Base-by-base conservation (phyloP, 1,140 invertebrate species). In the Dryas iulia region DNA sequence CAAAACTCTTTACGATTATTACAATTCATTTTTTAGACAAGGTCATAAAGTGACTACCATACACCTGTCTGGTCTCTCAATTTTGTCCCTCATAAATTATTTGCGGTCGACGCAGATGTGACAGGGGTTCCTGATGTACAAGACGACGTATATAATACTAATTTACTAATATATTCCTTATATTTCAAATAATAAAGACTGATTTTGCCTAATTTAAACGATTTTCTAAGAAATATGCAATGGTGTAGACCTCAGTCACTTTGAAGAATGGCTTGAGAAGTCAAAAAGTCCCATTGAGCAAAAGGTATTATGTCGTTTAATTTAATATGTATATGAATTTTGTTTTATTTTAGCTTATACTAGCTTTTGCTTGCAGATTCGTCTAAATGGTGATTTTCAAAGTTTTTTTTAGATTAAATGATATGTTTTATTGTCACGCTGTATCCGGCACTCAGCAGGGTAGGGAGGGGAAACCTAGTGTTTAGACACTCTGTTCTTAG, bases 11-110 rank as follows among this genome's bases (percentile, higher is more conserved):
- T 39, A 39, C 33, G n/a, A 39, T 18, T 21, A 47, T 47, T 60
- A n/a, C 33, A 47, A 60, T 26, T 59, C 1, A 8, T n/a, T 59
- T 60, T 39, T 60, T 47, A 31, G 14, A 35, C 5, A 28, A 54
- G 21, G 52, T 60, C 57, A 68, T 47, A 68, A 68, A 69, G 59
- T 57, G n/a, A 57, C 31, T 53, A 3, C 39, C 25, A 62, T 60
- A 59, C 62, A 54, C n/a, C 59, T 60, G 53, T 35, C 30, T 30
- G 28, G 31, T n/a, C 66, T 68, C 66, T 69, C 66, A 62, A 69
- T 62, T 58, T 62, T 21, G 59, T 62, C 23, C 66, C 31, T 62
- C 33, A 60, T 69, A 62, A 58, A 62, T 69, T 69, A 69, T 69
- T 33, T 62, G 66, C 59, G 66, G 66, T 58, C 24, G 21, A 14